Conservation (phyloP, 2,113 vertebrate species). For the Tricholaema leucomelas region DNA sequence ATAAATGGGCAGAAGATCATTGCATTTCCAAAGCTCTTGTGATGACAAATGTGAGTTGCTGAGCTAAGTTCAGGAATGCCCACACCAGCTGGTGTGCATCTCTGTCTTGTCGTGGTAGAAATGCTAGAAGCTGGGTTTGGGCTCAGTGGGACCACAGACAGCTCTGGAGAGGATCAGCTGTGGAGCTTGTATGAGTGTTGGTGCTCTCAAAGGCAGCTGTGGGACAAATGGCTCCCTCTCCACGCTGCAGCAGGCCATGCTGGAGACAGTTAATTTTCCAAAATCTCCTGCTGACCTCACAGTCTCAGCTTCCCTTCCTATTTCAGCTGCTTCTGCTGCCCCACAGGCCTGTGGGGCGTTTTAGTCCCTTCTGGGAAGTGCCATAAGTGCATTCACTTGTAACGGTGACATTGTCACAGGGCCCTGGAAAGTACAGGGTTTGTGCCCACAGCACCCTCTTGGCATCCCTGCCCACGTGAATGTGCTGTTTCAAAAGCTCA, state of each 20-base stretch:
- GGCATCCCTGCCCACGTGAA: rapidly evolving
- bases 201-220: background rate
- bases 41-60: rapidly evolving
- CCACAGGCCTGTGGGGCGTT: rapidly evolving
- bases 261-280: background rate
- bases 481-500: background rate
- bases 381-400: rapidly evolving
- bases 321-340: background rate
- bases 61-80: background rate
- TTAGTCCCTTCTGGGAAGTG: background rate
- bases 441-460: rapidly evolving
- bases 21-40: background rate
- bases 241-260: rapidly evolving
- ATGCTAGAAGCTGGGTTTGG: background rate
- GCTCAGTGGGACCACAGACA: background rate
- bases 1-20: background rate
- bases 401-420: background rate
- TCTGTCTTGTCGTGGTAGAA: rapidly evolving
- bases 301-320: background rate
- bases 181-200: rapidly evolving
- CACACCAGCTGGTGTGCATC: rapidly evolving
- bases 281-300: background rate
- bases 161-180: rapidly evolving
- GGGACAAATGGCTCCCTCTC: background rate
- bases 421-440: background rate